Evolutionary conservation across 2,113 vertebrate species (phyloP), one percentile per base, ranked within the genome.

Genomic region (Mandrillus leucophaeus): DNA sequence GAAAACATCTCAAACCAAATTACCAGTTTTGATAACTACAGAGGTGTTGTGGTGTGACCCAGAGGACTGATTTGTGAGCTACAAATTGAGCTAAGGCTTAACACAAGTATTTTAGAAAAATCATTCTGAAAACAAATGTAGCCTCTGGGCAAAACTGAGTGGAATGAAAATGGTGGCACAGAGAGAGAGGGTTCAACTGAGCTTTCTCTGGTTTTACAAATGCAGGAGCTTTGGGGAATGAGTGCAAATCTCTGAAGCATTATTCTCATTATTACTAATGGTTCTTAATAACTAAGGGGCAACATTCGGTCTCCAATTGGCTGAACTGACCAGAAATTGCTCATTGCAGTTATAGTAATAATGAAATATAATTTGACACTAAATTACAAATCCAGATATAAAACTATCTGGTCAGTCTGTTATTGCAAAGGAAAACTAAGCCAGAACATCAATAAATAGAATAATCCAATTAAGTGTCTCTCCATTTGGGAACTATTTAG

Each of bases 381-480:
- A 95, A 95, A 91, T 97, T 96, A 93, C 83, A 92, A 96, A 93
- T 76, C 94, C 61, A 97, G 94, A 96, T 79, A 92, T 30, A 72
- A 18, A 55, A 78, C 95, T 93, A 88, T 96, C 87, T 72, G 48
- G 12, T 61, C 22, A 78, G 88, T 85, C 75, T 52, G 80, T 93
- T 70, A 85, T 14, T 97, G 92, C 68, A 70, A 92, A 76, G 83
- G 82, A 94, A 90, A 97, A 88, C 90, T 32, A 94, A 97, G 64
- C 40, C 75, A 90, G 66, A 84, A 90, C 92, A 85, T 92, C 95
- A 93, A 92, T 95, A 94, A 96, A 92, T 1, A 96, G 94, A 96
- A 94, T 88, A 95, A 97, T 91, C 75, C 76, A 97, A 96, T 97
- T 98, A 98, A 90, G 55, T 55, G 18, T 90, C 72, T 95, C 84